Conservation (phyloP, 2,797 vertebrate species). For the Tolypeutes matacus region DNA sequence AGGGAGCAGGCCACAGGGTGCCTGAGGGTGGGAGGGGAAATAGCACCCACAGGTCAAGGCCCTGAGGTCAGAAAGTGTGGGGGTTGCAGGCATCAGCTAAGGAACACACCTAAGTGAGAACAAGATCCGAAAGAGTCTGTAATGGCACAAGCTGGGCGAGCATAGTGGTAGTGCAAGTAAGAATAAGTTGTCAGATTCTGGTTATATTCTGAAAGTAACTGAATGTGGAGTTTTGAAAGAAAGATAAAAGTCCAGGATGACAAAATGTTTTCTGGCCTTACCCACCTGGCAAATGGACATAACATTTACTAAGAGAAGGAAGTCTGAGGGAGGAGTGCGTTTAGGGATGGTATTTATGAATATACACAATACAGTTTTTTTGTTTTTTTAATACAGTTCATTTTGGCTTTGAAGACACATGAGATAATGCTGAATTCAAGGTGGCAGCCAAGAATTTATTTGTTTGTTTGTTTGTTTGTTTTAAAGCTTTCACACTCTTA, state of each 20-base stretch:
- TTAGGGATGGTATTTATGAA: not conserved
- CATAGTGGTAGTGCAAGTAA: not conserved
- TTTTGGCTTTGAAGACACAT: not conserved
- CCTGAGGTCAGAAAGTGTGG: not conserved
- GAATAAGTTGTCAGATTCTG: not conserved
- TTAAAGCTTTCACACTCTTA: not conserved
- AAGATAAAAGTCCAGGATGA: not conserved
- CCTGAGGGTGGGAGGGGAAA: not conserved
- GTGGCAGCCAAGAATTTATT: not conserved
- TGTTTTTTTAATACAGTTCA: not conserved
- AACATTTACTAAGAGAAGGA: not conserved
- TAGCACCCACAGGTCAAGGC: not conserved
- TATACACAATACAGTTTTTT: not conserved
- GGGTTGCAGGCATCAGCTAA: accelerated
- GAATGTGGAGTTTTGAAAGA: not conserved
- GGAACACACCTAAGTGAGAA: not conserved
- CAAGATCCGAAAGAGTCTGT: too few species aligned
- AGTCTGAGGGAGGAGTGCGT: not conserved
- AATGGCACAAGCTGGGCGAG: not conserved
- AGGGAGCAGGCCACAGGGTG: accelerated
- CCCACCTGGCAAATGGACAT: accelerated
- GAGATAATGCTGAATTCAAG: not conserved
- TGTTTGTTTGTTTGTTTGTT: too few species aligned
- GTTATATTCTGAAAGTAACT: not conserved
- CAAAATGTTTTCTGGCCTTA: not conserved